phyloP scores from a whole-genome alignment of 1,140 invertebrate species.

The Radopholus similis region DNA sequence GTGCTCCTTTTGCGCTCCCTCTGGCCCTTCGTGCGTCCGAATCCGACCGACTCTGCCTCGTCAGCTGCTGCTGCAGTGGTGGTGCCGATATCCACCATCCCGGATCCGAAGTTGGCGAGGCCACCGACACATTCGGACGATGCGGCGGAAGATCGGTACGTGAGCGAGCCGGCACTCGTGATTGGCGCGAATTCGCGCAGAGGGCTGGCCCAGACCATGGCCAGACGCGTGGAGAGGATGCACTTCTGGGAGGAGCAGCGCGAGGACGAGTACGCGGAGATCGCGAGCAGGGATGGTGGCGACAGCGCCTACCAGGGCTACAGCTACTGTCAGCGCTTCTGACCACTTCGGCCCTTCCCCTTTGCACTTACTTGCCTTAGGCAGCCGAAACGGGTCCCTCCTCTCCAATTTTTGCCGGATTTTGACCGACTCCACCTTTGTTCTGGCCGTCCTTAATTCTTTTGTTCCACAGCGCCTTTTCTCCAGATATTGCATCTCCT shows the following conservation, averaged over 20 bases:
- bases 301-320: too few species aligned
- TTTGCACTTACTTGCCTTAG: background rate
- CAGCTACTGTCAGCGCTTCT: background rate
- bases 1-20: too few species aligned
- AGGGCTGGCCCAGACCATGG: background rate
- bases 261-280: background rate
- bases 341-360: background rate
- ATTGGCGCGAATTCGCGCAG: background rate
- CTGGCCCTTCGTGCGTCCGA: background rate
- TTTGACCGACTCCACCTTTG: too few species aligned
- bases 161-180: background rate
- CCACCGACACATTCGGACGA: background rate
- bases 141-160: background rate
- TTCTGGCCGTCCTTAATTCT: background rate
- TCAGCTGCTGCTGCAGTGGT: background rate
- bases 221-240: background rate
- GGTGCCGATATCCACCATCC: background rate
- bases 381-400: background rate
- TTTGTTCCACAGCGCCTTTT: background rate
- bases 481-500: background rate
- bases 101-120: background rate
- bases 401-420: background rate
- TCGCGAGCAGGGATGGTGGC: too few species aligned
- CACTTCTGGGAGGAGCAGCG: background rate
- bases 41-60: background rate